These are phyloP conservation scores for Marcusenius ussheri DNA, from an alignment of 2,113 vertebrate species.

Conservation along the genomic window DNA sequence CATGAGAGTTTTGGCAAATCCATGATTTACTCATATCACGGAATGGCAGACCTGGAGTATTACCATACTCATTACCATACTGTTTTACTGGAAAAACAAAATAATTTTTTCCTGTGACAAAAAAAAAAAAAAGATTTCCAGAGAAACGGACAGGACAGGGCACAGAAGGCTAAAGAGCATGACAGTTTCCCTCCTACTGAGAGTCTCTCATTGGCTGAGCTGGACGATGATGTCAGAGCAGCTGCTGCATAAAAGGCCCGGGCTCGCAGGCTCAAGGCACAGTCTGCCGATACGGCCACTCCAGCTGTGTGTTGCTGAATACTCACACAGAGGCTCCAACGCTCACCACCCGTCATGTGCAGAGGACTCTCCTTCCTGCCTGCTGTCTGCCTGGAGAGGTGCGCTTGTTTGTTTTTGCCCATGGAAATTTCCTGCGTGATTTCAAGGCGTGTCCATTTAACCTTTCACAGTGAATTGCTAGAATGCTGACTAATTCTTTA, in stretches of 20 bases:
- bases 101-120: not conserved
- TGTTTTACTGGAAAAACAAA: not conserved
- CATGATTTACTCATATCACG: not conserved
- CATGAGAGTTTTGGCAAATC: not conserved
- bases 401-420: slow-evolving; percentile 30
- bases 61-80: not conserved
- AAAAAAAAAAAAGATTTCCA: not conserved
- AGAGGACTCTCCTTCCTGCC: slow-evolving; percentile 68
- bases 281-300: not conserved
- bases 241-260: slow-evolving; percentile 47
- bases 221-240: slow-evolving; percentile 20
- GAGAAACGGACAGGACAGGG: not conserved
- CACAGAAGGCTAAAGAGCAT: not conserved
- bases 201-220: not conserved
- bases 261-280: not conserved
- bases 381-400: slow-evolving; percentile 79
- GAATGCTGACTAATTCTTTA: not conserved
- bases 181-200: slow-evolving; percentile 10
- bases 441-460: not conserved
- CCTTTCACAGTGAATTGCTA: not conserved
- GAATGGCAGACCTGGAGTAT: not conserved
- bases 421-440: not conserved
- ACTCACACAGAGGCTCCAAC: not conserved
- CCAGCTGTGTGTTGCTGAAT: not conserved
- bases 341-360: slow-evolving; percentile 65